Percentiles rank a stretch among this genome's conserved stretches.
phyloP scores from a whole-genome alignment of 2,113 vertebrate genomes.

The Calyptomena viridis region DNA sequence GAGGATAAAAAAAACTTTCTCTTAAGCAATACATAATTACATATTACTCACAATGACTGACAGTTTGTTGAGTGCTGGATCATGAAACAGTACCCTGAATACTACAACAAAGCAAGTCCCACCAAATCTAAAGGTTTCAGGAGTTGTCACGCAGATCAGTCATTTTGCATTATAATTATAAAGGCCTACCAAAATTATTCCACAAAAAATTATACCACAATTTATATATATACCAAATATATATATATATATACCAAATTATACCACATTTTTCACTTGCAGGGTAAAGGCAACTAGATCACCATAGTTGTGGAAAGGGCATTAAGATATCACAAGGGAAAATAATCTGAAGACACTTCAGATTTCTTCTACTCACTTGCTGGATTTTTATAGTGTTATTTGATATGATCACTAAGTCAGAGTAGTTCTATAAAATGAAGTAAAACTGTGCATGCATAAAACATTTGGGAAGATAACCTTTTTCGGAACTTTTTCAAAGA shows the following conservation, averaged over 20 bases:
- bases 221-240: too few relatives aligned
- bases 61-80: not conserved
- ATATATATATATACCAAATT: too few relatives aligned
- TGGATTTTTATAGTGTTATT: not conserved
- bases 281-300: not conserved
- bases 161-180: conserved; percentile 2
- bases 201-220: too few relatives aligned
- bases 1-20: not conserved
- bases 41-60: conserved; percentile 40
- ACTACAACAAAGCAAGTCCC: conserved; percentile 2
- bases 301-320: not conserved
- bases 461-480: not conserved
- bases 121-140: conserved; percentile 1
- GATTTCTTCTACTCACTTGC: not conserved
- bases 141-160: conserved; percentile 17
- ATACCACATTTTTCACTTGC: not conserved
- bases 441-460: not conserved
- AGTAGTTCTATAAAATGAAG: not conserved
- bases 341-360: not conserved
- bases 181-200: not conserved
- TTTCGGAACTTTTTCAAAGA: not conserved
- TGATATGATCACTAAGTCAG: not conserved
- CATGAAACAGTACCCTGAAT: conserved; percentile 22
- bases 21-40: conserved; percentile 37
- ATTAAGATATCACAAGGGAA: not conserved